Evolutionary conservation across 1,140 invertebrate species (phyloP).

Genomic region (Hyphantria cunea): DNA sequence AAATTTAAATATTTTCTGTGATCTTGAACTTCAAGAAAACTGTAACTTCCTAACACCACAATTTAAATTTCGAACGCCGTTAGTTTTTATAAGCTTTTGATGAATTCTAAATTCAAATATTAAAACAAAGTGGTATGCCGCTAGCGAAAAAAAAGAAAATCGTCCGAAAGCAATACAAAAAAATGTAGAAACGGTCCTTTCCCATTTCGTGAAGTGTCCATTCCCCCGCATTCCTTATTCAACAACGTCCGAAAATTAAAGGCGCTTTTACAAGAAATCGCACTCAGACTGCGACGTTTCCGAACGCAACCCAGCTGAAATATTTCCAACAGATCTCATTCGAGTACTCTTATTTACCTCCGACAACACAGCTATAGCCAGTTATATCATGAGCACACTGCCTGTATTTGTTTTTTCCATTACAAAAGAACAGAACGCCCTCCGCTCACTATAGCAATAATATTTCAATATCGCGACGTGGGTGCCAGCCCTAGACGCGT

Average conservation of each 20-base stretch:
- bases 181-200: conserved; percentile 7
- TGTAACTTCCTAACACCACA: too few species aligned
- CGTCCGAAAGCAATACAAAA: conserved; percentile 5
- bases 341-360: conserved; percentile 65
- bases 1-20: too few species aligned
- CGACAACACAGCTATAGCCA: conserved; percentile 39
- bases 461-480: conserved; percentile 69
- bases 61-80: too few species aligned
- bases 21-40: too few species aligned
- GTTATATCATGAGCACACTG: conserved; percentile 39
- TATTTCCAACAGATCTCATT: conserved; percentile 56
- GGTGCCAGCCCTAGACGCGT: conserved; percentile 48
- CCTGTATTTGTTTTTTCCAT: conserved; percentile 77
- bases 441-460: conserved; percentile 56
- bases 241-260: conserved; percentile 71
- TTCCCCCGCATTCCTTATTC: conserved; percentile 72
- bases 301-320: conserved; percentile 52
- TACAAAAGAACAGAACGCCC: conserved; percentile 74
- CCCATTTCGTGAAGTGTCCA: conserved; percentile 32
- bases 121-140: too few species aligned
- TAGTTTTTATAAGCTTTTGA: too few species aligned
- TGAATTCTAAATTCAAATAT: too few species aligned
- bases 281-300: conserved; percentile 57
- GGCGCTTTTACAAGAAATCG: conserved; percentile 71
- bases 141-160: too few species aligned